These are phyloP conservation scores for Euplagia quadripunctaria DNA, from an alignment of 2,888 invertebrate species.

Conservation along the genomic window DNA sequence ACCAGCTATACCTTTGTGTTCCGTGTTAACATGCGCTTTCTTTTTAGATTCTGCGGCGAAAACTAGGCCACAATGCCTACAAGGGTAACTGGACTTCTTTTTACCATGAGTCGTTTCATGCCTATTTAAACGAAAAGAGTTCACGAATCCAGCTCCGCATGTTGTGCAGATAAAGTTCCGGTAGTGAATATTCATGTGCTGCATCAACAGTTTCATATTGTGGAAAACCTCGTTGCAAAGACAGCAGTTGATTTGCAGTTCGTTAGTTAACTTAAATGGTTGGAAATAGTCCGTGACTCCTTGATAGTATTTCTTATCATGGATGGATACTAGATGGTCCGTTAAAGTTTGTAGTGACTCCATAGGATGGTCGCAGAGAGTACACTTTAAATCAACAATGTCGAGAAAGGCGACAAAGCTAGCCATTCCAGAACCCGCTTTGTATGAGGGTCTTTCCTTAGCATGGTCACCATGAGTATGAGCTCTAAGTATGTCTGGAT, in stretches of 20 bases:
- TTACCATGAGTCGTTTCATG: slow-evolving; percentile 79
- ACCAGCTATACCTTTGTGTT: slow-evolving; percentile 80
- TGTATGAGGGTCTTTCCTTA: slow-evolving; percentile 77
- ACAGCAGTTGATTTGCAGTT: slow-evolving; percentile 76
- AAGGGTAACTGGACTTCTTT: slow-evolving; percentile 77
- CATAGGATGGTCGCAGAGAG: slow-evolving; percentile 68
- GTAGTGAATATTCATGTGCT: slow-evolving; percentile 82
- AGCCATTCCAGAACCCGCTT: slow-evolving; percentile 75
- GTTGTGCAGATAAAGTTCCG: slow-evolving; percentile 81
- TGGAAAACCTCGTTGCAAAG: slow-evolving; percentile 76
- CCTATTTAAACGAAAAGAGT: slow-evolving; percentile 72
- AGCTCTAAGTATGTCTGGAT: slow-evolving; percentile 65
- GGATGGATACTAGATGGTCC: slow-evolving; percentile 72
- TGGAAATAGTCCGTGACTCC: slow-evolving; percentile 78
- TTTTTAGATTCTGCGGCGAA: slow-evolving; percentile 79
- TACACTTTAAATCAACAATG: slow-evolving; percentile 79
- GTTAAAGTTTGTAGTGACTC: slow-evolving; percentile 65
- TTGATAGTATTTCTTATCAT: slow-evolving; percentile 76
- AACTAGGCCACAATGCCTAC: slow-evolving; percentile 73
- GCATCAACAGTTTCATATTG: slow-evolving; percentile 80
- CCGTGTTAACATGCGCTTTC: slow-evolving; percentile 78
- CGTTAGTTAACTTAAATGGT: slow-evolving; percentile 74
- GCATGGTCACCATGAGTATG: slow-evolving; percentile 76
- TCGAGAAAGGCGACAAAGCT: slow-evolving; percentile 80
- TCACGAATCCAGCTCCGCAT: slow-evolving; percentile 82